phyloP scores from a whole-genome alignment of 2,113 vertebrate genomes.

The Leuciscus idus region DNA sequence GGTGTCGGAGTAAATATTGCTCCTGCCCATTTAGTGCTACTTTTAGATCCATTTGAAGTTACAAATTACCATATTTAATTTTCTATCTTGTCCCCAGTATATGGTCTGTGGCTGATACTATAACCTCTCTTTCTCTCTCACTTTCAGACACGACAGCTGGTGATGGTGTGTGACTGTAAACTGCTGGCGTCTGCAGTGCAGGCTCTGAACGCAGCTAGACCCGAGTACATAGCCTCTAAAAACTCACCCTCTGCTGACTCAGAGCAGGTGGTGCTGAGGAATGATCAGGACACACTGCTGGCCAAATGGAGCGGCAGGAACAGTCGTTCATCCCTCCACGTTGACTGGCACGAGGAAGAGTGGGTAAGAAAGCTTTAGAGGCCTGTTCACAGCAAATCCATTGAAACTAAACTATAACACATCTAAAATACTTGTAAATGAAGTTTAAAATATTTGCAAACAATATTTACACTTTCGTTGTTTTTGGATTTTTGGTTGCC shows the following conservation, averaged over 20 bases:
- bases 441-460: neutral
- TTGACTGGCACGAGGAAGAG: slow-evolving; percentile 94
- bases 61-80: neutral
- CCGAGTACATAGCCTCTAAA: slow-evolving; percentile 96
- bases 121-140: neutral
- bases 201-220: slow-evolving; percentile 90
- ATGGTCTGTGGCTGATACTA: neutral
- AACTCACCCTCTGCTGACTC: slow-evolving; percentile 89
- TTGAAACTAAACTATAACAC: neutral
- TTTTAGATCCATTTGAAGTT: neutral
- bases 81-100: neutral
- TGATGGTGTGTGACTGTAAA: slow-evolving; percentile 95
- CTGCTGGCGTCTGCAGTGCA: slow-evolving; percentile 93
- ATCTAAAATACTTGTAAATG: neutral
- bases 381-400: neutral
- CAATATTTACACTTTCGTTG: neutral
- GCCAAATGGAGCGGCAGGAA: slow-evolving; percentile 92
- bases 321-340: slow-evolving; percentile 88
- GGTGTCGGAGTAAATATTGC: neutral
- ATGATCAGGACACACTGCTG: slow-evolving; percentile 94
- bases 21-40: neutral
- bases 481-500: neutral
- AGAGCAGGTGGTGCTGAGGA: slow-evolving; percentile 94
- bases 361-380: slow-evolving; percentile 80
- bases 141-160: slow-evolving; percentile 90